A percentile compares a stretch with the other conserved stretches of the same genome.
Conservation (phyloP, 2,888 invertebrate species). For the Orthonychiurus folsomi region DNA sequence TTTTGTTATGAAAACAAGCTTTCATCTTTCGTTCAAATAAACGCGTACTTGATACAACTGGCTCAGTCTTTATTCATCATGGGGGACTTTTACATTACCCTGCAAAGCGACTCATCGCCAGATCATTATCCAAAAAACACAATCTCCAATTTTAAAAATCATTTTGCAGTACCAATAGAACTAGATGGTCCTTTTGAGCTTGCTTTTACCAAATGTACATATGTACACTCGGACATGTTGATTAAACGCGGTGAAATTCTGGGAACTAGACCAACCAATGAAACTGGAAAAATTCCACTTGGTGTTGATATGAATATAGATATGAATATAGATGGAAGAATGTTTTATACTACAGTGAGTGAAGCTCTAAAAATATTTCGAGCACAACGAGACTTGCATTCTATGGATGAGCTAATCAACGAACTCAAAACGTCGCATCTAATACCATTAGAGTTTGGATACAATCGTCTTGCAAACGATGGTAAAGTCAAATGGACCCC, state of each 20-base stretch:
- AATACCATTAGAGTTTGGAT: not conserved
- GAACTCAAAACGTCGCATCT: not conserved
- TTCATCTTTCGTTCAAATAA: too few relatives aligned
- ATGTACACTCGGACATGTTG: conserved; percentile 1
- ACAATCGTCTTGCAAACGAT: not conserved
- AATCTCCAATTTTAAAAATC: conserved; percentile 8
- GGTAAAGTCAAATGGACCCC: not conserved
- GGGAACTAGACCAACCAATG: not conserved
- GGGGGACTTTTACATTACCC: conserved; percentile 7
- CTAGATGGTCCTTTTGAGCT: not conserved
- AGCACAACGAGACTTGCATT: not conserved
- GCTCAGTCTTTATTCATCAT: too few relatives aligned
- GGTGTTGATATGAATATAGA: not conserved
- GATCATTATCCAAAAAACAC: conserved; percentile 5
- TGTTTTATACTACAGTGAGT: too few relatives aligned
- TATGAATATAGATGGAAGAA: too few relatives aligned
- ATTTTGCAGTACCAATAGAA: not conserved
- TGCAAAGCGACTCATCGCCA: conserved; percentile 9
- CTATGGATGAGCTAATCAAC: not conserved
- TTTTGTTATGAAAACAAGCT: too few relatives aligned
- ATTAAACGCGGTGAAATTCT: not conserved
- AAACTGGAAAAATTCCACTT: not conserved
- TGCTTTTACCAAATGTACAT: conserved; percentile 7
- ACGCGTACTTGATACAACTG: too few relatives aligned
- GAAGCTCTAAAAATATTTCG: not conserved